Conservation (phyloP, 2,888 invertebrate species). For the Pardosa pseudoannulata region DNA sequence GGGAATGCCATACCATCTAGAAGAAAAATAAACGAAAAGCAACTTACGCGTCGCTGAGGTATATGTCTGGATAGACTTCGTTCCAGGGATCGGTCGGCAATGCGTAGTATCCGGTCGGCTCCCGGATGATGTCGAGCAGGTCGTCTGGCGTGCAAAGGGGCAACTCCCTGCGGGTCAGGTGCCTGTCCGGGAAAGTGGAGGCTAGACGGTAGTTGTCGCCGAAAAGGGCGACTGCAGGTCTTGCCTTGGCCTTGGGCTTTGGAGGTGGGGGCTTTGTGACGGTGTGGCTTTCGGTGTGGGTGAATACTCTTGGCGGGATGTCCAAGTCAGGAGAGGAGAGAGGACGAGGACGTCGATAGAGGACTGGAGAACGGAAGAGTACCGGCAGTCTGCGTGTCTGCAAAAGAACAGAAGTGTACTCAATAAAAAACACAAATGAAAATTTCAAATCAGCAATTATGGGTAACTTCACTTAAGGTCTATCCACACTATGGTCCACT, state of each 20-base stretch:
- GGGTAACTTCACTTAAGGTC: too few relatives aligned
- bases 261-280: too few relatives aligned
- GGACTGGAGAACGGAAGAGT: slow-evolving; percentile 25
- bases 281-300: too few relatives aligned
- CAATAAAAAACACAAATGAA: too few relatives aligned
- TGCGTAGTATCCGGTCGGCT: slow-evolving; percentile 76
- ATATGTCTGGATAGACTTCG: slow-evolving; percentile 79
- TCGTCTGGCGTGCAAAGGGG: slow-evolving; percentile 77
- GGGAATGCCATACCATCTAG: too few relatives aligned
- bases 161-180: slow-evolving; percentile 28
- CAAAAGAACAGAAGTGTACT: neutral
- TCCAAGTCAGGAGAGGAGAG: slow-evolving; percentile 24
- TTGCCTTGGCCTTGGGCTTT: too few relatives aligned
- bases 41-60: slow-evolving; percentile 79
- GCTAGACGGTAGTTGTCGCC: neutral
- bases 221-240: too few relatives aligned
- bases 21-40: too few relatives aligned
- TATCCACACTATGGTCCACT: too few relatives aligned
- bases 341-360: slow-evolving; percentile 26
- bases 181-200: neutral
- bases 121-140: slow-evolving; percentile 76
- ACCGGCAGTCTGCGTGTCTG: slow-evolving; percentile 27
- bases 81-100: slow-evolving; percentile 78
- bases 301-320: neutral
- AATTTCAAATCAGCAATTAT: too few relatives aligned